A percentile compares a stretch with the other conserved stretches of the same genome.
Evolutionary conservation across 2,113 vertebrate species (phyloP).

Genomic region (Chloropsis cyanopogon): DNA sequence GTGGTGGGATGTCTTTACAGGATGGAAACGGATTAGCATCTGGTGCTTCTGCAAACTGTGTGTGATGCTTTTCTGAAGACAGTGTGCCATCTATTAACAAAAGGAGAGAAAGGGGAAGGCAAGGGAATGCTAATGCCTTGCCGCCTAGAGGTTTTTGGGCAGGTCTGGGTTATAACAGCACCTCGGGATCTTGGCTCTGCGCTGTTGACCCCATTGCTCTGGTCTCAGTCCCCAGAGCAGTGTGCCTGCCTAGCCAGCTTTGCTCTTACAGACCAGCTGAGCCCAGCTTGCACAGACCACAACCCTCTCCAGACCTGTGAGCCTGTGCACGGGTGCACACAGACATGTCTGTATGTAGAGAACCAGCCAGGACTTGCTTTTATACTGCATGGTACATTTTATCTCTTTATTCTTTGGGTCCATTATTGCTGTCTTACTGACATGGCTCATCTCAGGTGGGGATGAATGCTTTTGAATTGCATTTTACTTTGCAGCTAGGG

Average conservation of each 20-base stretch:
- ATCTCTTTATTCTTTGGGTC: background rate
- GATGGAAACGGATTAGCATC: background rate
- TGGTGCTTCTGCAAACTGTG: background rate
- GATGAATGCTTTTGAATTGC: background rate
- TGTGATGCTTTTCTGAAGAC: background rate
- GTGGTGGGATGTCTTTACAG: background rate
- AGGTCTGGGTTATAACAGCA: background rate
- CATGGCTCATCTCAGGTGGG: background rate
- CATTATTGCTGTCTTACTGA: background rate
- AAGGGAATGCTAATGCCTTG: background rate
- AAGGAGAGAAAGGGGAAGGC: background rate
- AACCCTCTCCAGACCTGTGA: background rate
- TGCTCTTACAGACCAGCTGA: background rate
- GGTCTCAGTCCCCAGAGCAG: background rate
- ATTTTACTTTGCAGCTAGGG: background rate
- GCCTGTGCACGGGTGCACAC: background rate
- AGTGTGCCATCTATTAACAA: background rate
- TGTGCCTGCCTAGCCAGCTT: background rate
- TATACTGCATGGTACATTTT: background rate
- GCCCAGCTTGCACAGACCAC: background rate
- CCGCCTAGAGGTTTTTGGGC: background rate
- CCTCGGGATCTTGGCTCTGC: background rate
- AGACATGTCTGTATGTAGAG: fast-evolving
- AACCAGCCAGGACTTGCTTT: background rate
- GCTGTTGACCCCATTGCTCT: background rate